phyloP scores from a whole-genome alignment of 1,140 invertebrate genomes.

The Acromyrmex charruanus region DNA sequence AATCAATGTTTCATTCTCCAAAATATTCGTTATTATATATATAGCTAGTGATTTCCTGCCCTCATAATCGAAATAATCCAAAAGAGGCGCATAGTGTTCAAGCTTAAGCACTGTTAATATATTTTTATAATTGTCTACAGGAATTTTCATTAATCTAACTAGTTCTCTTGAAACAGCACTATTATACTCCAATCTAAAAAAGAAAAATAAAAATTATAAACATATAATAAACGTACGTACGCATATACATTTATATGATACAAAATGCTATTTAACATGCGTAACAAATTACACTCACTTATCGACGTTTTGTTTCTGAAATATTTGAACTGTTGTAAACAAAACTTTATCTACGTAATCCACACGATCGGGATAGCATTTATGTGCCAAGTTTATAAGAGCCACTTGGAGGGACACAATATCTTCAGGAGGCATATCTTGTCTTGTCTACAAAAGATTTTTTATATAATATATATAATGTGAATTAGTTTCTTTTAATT shows the following conservation, averaged over 20 bases:
- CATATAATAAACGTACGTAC: slow-evolving; percentile 40
- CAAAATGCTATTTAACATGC: not conserved
- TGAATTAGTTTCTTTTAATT: slow-evolving; percentile 39
- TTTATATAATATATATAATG: slow-evolving; percentile 85
- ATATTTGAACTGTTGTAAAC: slow-evolving; percentile 95
- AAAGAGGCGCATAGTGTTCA: slow-evolving; percentile 94
- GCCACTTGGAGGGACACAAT: slow-evolving; percentile 98
- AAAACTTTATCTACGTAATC: slow-evolving; percentile 99
- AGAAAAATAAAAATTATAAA: slow-evolving; percentile 30
- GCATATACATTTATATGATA: not conserved
- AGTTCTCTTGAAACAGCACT: slow-evolving; percentile 96
- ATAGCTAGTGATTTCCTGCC: slow-evolving; percentile 95
- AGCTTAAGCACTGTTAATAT: slow-evolving; percentile 94
- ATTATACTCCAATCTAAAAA: slow-evolving; percentile 90
- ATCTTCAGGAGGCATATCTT: slow-evolving; percentile 98
- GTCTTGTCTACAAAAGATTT: slow-evolving; percentile 89
- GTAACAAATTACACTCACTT: slow-evolving; percentile 87
- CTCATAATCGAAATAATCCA: slow-evolving; percentile 96
- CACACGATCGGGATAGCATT: slow-evolving; percentile 97
- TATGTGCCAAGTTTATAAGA: slow-evolving; percentile 97
- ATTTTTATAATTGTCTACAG: slow-evolving; percentile 98
- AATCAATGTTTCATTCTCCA: slow-evolving; percentile 96
- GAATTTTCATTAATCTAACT: slow-evolving; percentile 96
- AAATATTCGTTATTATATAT: slow-evolving; percentile 95
- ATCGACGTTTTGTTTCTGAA: slow-evolving; percentile 92